Base-by-base conservation (phyloP, 2,797 vertebrate genomes). In the Pelodytes ibericus region DNA sequence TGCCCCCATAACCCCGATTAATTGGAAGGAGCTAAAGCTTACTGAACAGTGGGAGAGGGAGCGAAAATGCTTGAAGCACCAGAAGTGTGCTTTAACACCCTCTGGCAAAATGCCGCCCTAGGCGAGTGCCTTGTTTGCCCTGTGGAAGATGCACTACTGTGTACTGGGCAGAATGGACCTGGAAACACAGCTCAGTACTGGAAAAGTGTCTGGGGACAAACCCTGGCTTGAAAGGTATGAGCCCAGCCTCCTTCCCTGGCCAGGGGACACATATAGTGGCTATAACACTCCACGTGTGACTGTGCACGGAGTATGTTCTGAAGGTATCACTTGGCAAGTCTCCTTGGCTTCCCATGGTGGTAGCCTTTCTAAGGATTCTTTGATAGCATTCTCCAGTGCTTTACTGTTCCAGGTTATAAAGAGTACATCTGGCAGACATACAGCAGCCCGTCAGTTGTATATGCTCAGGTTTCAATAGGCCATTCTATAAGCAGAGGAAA, bases 381-480 rank as follows among this genome's bases (percentile, higher is more conserved):
- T 75, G 60, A 68, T 53, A 13, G 31, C 27, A 60, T 16, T 31
- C 36, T 47, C n/a, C 47, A 62, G 36, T 20, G 36, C 27, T 41
- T 70, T 66, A 63, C 74, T 31, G 18, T 56, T 70, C 62, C 74
- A 70, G 74, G 74, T 76, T 76, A 76, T 76, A 70, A 76, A 63
- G 63, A 76, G 74, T 76, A 66, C 74, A 76, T 76, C 74, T 76
- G 58, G 71, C 63, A 62, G 71, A 29, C 71, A 6, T 4, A 18
- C 47, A 36, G 44, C 57, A 26, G 63, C 56, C 6, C 31, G 1
- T 29, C 58, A 25, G 44, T 56, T 72, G 63, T 78, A 67, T 60
- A 67, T 65, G 29, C 73, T 68, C 44, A 10, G 74, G 58, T 76
- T 76, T 76, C 74, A 70, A 63, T 70, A 70, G 44, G 22, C 39